phyloP scores from a whole-genome alignment of 2,888 invertebrate genomes.

The Drosophila fulvimacula region DNA sequence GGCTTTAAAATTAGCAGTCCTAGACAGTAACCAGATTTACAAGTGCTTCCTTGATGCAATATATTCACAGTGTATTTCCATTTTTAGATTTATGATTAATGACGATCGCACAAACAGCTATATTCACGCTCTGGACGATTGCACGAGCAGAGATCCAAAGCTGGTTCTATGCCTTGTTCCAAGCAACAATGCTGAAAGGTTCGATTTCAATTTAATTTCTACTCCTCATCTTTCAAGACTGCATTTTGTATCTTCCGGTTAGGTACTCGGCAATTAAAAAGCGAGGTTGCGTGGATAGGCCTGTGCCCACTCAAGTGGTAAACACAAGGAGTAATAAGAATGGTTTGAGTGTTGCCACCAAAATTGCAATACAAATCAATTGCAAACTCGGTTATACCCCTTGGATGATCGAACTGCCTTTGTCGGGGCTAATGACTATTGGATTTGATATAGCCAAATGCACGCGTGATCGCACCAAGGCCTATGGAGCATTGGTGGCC shows the following conservation, averaged over 20 bases:
- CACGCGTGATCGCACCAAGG: slow-evolving; percentile 88
- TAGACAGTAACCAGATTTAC: slow-evolving; percentile 69
- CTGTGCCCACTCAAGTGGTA: slow-evolving; percentile 89
- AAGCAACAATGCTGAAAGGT: slow-evolving; percentile 89
- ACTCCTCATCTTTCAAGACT: neutral
- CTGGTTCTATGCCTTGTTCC: slow-evolving; percentile 90
- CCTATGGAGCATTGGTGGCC: slow-evolving; percentile 92
- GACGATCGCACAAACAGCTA: slow-evolving; percentile 88
- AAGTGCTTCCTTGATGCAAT: no score
- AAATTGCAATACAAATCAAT: slow-evolving; percentile 96
- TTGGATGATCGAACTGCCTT: slow-evolving; percentile 91
- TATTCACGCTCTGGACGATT: slow-evolving; percentile 87
- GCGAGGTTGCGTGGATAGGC: slow-evolving; percentile 90
- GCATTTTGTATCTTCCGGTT: neutral
- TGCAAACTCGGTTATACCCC: slow-evolving; percentile 97
- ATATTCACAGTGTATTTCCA: neutral
- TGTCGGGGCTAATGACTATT: slow-evolving; percentile 90
- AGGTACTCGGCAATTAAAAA: slow-evolving; percentile 95
- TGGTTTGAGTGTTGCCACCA: slow-evolving; percentile 93
- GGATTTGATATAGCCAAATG: slow-evolving; percentile 97
- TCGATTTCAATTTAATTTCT: neutral
- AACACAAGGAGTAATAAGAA: slow-evolving; percentile 62
- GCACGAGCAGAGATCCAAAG: slow-evolving; percentile 87
- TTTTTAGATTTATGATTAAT: slow-evolving; percentile 70
- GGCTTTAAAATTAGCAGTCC: slow-evolving; percentile 84